Evolutionary conservation across 2,888 invertebrate genomes (phyloP), one percentile per base, ranked within the genome.

Genomic region (Acanthosepion lycidas): DNA sequence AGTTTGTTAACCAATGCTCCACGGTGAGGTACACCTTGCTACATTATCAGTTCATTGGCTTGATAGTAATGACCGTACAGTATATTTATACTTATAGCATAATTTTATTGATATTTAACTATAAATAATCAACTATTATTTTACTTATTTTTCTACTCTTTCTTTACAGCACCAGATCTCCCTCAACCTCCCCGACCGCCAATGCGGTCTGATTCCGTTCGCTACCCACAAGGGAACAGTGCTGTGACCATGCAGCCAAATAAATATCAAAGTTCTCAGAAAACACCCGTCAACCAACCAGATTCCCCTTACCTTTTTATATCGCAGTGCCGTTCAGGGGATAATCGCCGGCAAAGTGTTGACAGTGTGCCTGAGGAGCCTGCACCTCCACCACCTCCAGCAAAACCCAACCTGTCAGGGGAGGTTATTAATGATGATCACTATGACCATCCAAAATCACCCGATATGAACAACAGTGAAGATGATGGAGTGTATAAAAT

Each of bases 351-450:
- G 42, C 95, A 95, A 8, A 97, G 97, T 95, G 95, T 96, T 6
- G 96, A 96, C 94, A 97, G 97, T 96, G 96, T 97, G n/a, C 97
- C 97, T 5, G 96, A 97, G 33, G 96, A 96, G 59, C 94, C 95
- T 23, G 96, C 97, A 6, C 97, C 97, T 0, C 96, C 96, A 12
- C 97, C 97, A 4, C 97, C 97, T 8, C 93, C 93, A 93, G 94
- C 91, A 26, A 95, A 96, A 94, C 96, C 23, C 95, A 96, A 15
- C 94, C 95, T 23, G 95, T 95, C 20, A 48, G 59, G 59, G 93
- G 91, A 26, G 55, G 91, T 28, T 78, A 93, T 18, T 48, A 55
- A 93, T 33, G 91, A 94, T 94, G 91, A 49, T 51, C 51, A 48
- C 33, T 95, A 95, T 91, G 95, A 95, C 49, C 91, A 91, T 78